Conservation (phyloP, 2,888 invertebrate species). For the Xestobium rufovillosum region DNA sequence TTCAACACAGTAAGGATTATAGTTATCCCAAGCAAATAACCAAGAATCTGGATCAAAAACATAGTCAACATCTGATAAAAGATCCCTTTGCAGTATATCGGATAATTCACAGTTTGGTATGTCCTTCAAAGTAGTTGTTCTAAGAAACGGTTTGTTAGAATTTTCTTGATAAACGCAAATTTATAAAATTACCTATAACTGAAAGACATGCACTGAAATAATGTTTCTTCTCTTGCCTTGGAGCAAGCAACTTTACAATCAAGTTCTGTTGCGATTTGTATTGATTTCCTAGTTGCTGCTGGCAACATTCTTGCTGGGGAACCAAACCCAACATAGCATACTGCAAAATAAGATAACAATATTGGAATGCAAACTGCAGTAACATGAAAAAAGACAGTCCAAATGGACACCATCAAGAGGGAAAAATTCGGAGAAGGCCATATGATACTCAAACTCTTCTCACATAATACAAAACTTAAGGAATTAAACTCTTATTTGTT, state of each 20-base stretch:
- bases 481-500: too few species aligned
- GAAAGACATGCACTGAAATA: constrained; percentile 68
- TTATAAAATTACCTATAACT: constrained; percentile 55
- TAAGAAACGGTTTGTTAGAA: constrained; percentile 44
- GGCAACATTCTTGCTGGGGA: constrained; percentile 65
- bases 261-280: constrained; percentile 56
- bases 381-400: too few species aligned
- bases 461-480: too few species aligned
- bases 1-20: constrained; percentile 59
- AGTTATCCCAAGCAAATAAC: constrained; percentile 72
- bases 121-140: constrained; percentile 25
- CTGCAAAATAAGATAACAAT: constrained; percentile 41
- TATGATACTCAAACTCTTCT: too few species aligned
- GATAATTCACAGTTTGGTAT: constrained; percentile 66
- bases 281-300: constrained; percentile 55
- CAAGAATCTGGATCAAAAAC: constrained; percentile 60
- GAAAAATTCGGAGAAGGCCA: too few species aligned
- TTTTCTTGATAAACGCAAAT: constrained; percentile 23
- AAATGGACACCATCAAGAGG: too few species aligned
- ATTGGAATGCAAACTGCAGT: not conserved
- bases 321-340: constrained; percentile 71
- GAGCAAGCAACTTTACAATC: constrained; percentile 67
- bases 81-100: constrained; percentile 68
- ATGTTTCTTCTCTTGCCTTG: constrained; percentile 45
- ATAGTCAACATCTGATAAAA: constrained; percentile 67